A percentile compares a stretch with the other conserved stretches of the same genome.
Conservation (phyloP, 2,888 invertebrate genomes). For the Urechis unicinctus region DNA sequence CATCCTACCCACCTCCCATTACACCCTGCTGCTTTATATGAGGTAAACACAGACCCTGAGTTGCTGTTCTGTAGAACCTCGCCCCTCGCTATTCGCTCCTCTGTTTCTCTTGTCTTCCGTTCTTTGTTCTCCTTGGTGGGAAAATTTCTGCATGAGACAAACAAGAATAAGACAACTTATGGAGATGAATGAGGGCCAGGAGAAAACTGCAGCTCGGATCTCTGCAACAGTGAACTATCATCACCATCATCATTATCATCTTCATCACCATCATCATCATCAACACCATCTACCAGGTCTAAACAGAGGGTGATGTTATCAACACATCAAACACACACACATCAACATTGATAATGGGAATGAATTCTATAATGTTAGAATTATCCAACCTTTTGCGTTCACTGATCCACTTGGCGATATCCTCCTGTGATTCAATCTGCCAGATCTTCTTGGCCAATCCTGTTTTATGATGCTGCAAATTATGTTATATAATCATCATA, state of each 20-base stretch:
- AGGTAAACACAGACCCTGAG: too few species aligned
- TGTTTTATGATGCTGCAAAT: constrained; percentile 65
- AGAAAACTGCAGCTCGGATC: too few species aligned
- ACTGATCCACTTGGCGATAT: constrained; percentile 75
- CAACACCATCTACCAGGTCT: too few species aligned
- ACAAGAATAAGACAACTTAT: neutral
- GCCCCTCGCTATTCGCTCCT: constrained; percentile 67
- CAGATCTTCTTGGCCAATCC: constrained; percentile 75
- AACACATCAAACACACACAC: too few species aligned
- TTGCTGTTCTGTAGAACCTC: constrained; percentile 55
- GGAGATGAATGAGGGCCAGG: neutral
- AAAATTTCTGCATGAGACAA: constrained; percentile 56
- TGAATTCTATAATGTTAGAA: too few species aligned
- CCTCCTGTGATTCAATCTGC: constrained; percentile 70
- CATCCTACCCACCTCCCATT: constrained; percentile 1
- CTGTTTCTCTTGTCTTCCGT: constrained; percentile 58
- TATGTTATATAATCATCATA: neutral
- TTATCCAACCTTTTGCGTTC: constrained; percentile 68
- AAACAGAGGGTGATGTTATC: too few species aligned
- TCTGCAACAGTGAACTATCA: too few species aligned
- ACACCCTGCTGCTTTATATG: constrained; percentile 4
- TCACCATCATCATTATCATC: too few species aligned
- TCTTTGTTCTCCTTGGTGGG: constrained; percentile 68
- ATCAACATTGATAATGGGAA: too few species aligned
- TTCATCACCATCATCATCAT: too few species aligned